A percentile compares a stretch with the other conserved stretches of the same genome.
phyloP scores from a whole-genome alignment of 2,113 vertebrate species.

The Menura novaehollandiae region DNA sequence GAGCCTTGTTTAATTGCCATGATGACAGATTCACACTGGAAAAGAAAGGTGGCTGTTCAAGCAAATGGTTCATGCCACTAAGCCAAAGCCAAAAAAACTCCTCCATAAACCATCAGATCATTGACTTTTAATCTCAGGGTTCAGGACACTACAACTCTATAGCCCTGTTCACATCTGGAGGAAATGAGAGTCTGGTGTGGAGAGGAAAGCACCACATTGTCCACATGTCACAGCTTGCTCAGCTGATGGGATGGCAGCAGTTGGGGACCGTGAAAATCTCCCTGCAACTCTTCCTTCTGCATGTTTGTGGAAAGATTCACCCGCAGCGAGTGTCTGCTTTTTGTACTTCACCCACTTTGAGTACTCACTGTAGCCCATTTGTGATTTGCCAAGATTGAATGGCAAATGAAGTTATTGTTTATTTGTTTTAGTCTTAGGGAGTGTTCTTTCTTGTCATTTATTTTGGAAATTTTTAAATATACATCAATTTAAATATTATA shows the following conservation, averaged over 20 bases:
- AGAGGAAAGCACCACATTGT: neutral
- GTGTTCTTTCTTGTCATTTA: neutral
- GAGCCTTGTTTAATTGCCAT: neutral
- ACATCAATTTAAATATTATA: neutral
- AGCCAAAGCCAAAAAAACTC: neutral
- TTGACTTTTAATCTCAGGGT: neutral
- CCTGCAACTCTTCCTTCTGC: neutral
- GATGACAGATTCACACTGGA: neutral
- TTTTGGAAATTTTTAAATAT: neutral
- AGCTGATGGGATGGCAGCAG: neutral
- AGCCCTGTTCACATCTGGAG: neutral
- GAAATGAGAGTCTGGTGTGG: neutral
- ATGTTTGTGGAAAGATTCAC: neutral
- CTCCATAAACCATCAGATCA: neutral
- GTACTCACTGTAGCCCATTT: neutral
- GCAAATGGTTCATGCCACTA: neutral
- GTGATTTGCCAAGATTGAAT: neutral
- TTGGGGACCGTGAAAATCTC: fast-evolving
- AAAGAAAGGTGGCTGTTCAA: neutral
- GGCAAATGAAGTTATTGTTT: neutral
- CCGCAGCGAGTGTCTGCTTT: neutral
- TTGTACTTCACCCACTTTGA: neutral
- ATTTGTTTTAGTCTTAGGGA: neutral
- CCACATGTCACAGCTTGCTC: neutral
- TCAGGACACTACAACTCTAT: neutral